Conservation (phyloP, 2,888 invertebrate genomes). For the Mesochorus sp. region DNA sequence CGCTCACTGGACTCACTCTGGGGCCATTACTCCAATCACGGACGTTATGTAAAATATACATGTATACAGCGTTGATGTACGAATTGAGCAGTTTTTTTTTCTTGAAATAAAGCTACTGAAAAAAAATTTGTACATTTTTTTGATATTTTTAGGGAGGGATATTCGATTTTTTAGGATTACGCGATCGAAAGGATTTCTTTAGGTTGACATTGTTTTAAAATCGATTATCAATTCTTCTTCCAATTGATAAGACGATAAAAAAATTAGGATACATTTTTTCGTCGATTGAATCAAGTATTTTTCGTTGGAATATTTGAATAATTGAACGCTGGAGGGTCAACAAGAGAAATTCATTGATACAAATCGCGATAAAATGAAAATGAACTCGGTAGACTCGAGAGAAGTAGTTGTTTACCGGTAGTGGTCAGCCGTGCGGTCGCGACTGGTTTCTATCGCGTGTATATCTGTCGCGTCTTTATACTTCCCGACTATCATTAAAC, state of each 20-base stretch:
- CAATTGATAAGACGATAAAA: too few relatives aligned
- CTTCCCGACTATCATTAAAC: slow-evolving; percentile 46
- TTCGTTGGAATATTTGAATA: too few relatives aligned
- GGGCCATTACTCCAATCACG: background rate
- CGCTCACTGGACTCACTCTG: slow-evolving; percentile 5
- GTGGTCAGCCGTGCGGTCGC: slow-evolving; percentile 68
- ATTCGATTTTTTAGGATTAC: too few relatives aligned
- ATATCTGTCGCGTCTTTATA: slow-evolving; percentile 21
- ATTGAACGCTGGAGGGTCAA: too few relatives aligned
- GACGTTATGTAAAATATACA: background rate
- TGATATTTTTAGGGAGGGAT: too few relatives aligned
- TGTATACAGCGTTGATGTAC: background rate
- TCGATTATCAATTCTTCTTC: too few relatives aligned
- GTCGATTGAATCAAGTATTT: too few relatives aligned
- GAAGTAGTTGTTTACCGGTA: slow-evolving; percentile 71
- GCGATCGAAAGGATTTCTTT: too few relatives aligned
- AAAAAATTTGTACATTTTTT: background rate
- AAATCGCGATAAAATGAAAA: slow-evolving; percentile 18
- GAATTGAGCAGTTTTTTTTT: too few relatives aligned
- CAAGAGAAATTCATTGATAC: slow-evolving; percentile 56
- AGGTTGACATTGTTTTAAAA: too few relatives aligned
- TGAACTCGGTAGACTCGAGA: slow-evolving; percentile 32
- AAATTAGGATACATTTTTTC: too few relatives aligned
- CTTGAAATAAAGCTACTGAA: too few relatives aligned
- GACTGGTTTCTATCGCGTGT: slow-evolving; percentile 23